Evolutionary conservation across 2,888 invertebrate species (phyloP).

Genomic region (Romanomermis culicivorax): DNA sequence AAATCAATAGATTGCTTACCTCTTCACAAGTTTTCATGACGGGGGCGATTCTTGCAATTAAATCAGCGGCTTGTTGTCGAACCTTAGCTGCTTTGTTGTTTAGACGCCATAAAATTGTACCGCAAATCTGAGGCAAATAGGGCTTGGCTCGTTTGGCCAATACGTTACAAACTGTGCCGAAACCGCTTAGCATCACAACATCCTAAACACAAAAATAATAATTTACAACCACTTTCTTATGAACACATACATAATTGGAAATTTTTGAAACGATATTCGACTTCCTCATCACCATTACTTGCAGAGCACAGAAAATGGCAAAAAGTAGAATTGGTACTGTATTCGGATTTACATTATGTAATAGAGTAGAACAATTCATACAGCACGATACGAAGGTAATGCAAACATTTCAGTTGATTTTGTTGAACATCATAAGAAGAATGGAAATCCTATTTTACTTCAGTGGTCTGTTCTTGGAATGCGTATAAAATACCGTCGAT

Average conservation of each 20-base stretch:
- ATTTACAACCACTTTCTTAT: background rate
- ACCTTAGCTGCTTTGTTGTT: slow-evolving; percentile 99
- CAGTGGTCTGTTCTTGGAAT: slow-evolving; percentile 98
- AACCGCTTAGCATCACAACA: slow-evolving; percentile 96
- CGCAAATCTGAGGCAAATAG: slow-evolving; percentile 96
- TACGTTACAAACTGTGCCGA: slow-evolving; percentile 94
- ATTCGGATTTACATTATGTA: no score
- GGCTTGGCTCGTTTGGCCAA: slow-evolving; percentile 91
- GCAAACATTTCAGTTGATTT: no score
- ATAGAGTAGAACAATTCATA: no score
- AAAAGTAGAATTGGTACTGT: no score
- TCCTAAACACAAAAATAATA: slow-evolving; percentile 40
- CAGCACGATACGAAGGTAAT: no score
- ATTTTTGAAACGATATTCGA: no score
- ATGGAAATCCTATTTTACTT: no score
- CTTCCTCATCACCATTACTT: no score
- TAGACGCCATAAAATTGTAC: slow-evolving; percentile 95
- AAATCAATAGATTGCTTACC: no score
- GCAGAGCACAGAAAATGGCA: no score
- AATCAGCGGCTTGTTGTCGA: slow-evolving; percentile 93
- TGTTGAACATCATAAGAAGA: no score
- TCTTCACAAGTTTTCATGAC: slow-evolving; percentile 99
- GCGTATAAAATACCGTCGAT: slow-evolving; percentile 98
- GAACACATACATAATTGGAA: background rate
- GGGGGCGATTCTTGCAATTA: slow-evolving; percentile 83